Base-by-base conservation (phyloP, 2,113 vertebrate species). In the Eira barbara region DNA sequence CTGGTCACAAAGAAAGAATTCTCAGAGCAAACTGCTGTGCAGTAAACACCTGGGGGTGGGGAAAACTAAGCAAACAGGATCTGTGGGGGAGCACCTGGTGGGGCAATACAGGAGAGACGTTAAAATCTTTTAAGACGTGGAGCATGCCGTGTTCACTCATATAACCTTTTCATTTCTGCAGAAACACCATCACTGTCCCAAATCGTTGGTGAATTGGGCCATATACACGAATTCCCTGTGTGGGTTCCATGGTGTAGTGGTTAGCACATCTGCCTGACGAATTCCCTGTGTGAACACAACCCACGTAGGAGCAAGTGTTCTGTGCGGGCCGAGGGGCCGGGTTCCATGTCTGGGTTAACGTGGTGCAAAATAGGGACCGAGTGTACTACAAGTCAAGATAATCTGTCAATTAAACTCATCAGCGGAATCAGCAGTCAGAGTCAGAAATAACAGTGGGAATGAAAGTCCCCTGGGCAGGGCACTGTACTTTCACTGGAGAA, bases 81-180 rank as follows among this genome's bases (percentile, higher is more conserved):
- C 0, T 15, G 4, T 31, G 9, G 2, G 34, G 61, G 39, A 36
- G 7, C 2, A 1, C 27, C 2, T 10, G 4, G 15, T 15, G 21
- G 21, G 59, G 4, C 23, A 80, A n/a, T 21, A 49, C 2, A 13
- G 12, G 31, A 39, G 42, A 7, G 2, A 79, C 29, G 71, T 69
- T 52, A 55, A 94, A 83, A 59, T 36, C n/a, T 89, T 31, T 69
- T 42, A 67, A 78, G 65, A 4, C 55, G 20, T n/a, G 34, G 71
- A 47, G 3, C 7, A 63, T 42, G 36, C 17, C 73, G 10, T 8
- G 11, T 83, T 92, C 9, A 23, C 29, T 67, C 52, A 69, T 55
- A 81, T 65, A 67, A 93, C n/a, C 3, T 59, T 93, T 93, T 59
- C 65, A 13, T 80, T 83, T 95, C 82, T 81, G 39, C 76, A 71